Evolutionary conservation across 2,888 invertebrate genomes (phyloP), one percentile per base, ranked within the genome.

Genomic region (Polymixis flavicincta): DNA sequence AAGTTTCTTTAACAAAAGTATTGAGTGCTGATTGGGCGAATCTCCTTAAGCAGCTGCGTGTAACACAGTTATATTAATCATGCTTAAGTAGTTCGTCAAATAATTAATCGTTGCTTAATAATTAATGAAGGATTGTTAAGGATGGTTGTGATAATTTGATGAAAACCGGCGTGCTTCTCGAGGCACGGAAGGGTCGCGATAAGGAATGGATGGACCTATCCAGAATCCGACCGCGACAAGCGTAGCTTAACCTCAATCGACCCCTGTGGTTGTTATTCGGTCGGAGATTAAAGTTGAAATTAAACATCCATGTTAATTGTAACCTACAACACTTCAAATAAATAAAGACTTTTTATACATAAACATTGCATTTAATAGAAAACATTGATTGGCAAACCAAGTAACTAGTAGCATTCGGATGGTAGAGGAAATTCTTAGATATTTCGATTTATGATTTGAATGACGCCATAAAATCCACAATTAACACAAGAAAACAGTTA

Each of bases 331-430:
- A 45, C 37, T 57, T 73, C 17, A 28, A 73, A 59, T 59, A 74
- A n/a, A 28, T 59, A 74, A n/a, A 28, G 0, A 28, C 5, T 61
- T 61, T 61, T 61, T 55, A 22, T 11, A 9, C 6, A 48, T 74
- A 74, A 50, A 72, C 14, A 42, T 25, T 52, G 25, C 52, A 42
- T 52, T 68, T 19, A 25, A 71, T 52, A 48, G 13, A 14, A 67
- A 42, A 37, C 5, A 42, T 52, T 52, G 4, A 75, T 75, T 75
- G 17, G 37, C 22, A 45, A 48, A 37, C 1, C 32, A 77, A 37
- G 59, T 37, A 37, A 22, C 28, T 28, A 37, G 7, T 17, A 54
- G 13, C 17, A 66, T 28, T 37, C 9, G 17, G 32, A 50, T 42
- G 19, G 54, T 11, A 42, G n/a, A 22, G 42, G n/a, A 28, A 14